Conservation (phyloP, 1,140 invertebrate genomes). For the Leucophenga varia region DNA sequence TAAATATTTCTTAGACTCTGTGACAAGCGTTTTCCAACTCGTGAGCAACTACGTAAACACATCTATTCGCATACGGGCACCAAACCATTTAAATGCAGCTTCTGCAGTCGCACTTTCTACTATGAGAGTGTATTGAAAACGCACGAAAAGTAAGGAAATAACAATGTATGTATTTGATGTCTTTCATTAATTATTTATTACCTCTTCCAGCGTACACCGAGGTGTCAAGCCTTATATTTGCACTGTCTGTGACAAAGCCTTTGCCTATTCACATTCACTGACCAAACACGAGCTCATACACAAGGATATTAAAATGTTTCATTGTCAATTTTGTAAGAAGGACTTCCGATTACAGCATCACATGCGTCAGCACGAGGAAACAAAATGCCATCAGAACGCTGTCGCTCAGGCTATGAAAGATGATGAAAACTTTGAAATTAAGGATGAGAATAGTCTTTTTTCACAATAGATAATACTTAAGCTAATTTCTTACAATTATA, state of each 20-base stretch:
- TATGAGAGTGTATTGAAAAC: constrained; percentile 48
- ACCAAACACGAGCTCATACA: constrained; percentile 49
- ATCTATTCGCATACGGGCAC: constrained; percentile 49
- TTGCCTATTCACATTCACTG: constrained; percentile 45
- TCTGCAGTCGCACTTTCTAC: constrained; percentile 46
- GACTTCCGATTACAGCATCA: constrained; percentile 50
- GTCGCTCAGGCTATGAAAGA: constrained; percentile 12
- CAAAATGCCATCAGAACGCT: constrained; percentile 46
- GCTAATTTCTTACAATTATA: too few species aligned
- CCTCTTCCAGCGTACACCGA: constrained; percentile 34
- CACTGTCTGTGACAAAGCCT: constrained; percentile 45
- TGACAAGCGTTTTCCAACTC: constrained; percentile 40
- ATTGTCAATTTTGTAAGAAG: constrained; percentile 46
- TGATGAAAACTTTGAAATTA: too few species aligned
- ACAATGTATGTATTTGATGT: neutral
- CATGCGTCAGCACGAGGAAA: constrained; percentile 50
- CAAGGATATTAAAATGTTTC: constrained; percentile 44
- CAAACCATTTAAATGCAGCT: constrained; percentile 48
- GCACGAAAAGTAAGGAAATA: constrained; percentile 39
- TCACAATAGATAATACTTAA: too few species aligned
- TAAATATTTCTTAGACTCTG: constrained; percentile 30
- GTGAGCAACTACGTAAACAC: constrained; percentile 47
- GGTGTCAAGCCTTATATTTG: constrained; percentile 50
- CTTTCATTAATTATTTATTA: constrained; percentile 2
- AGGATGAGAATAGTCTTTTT: too few species aligned